A percentile compares a stretch with the other conserved stretches of the same genome.
Conservation (phyloP, 53 echinoderm and acorn worm genomes). For the Arbacia lixula region DNA sequence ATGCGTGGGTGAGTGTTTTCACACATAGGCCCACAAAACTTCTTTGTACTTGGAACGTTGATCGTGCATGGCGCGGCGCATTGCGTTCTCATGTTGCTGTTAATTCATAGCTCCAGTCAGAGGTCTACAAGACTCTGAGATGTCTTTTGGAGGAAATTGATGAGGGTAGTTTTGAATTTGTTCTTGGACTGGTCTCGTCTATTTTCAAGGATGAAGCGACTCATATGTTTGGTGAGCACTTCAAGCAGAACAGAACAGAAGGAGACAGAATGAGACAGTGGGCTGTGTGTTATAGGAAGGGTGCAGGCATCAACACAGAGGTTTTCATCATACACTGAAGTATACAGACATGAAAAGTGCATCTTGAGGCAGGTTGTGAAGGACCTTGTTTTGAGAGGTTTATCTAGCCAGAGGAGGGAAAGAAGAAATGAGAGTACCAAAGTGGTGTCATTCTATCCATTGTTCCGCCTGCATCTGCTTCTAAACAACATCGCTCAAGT, state of each 20-base stretch:
- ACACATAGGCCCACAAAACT: slow-evolving; percentile 7
- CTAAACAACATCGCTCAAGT: no score
- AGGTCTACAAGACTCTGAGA: slow-evolving; percentile 16
- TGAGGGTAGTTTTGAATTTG: slow-evolving; percentile 7
- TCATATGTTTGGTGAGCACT: slow-evolving; percentile 25
- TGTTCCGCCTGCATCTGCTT: no score
- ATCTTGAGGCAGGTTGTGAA: slow-evolving; percentile 25
- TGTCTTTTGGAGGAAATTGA: slow-evolving; percentile 32
- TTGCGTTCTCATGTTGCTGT: not conserved
- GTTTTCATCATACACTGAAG: slow-evolving; percentile 31
- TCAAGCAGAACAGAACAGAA: slow-evolving; percentile 15
- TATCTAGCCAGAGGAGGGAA: no score
- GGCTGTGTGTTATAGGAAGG: slow-evolving; percentile 42
- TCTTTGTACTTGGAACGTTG: slow-evolving; percentile 55
- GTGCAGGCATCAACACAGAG: slow-evolving; percentile 51
- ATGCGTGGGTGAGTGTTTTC: slow-evolving; percentile 50
- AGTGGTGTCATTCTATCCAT: no score
- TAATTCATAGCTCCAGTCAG: not conserved
- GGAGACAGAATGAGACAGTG: slow-evolving; percentile 22
- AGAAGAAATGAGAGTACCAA: no score
- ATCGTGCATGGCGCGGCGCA: slow-evolving; percentile 10
- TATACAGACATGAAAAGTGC: slow-evolving; percentile 17
- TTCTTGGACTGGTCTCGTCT: not conserved
- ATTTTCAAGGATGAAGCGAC: slow-evolving; percentile 3
- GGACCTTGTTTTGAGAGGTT: no score